Base-by-base conservation (phyloP, 2,888 invertebrate species). In the Synanthedon vespiformis region DNA sequence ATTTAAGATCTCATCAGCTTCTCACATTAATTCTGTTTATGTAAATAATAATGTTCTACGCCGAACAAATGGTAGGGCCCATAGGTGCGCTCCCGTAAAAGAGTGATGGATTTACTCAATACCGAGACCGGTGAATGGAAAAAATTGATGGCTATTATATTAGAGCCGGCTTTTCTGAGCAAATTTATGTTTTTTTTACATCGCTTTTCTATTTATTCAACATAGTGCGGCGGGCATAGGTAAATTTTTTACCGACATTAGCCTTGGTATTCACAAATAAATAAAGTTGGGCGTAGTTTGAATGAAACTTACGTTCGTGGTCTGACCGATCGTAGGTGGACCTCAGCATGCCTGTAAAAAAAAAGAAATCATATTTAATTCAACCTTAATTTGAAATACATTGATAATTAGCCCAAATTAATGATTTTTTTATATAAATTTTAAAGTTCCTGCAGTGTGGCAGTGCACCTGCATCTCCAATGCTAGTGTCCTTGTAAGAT, bases 261-360 rank as follows among this genome's bases (percentile, higher is more conserved):
- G 34, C 10, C 6, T 8, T 34, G 6, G 6, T 34, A 34, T 34
- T 34, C 34, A 34, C 34, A 34, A 34, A 34, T 34, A 34, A 34
- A 34, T 34, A 34, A 34, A 34, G 34, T 34, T 34, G 10, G 34
- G 8, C 10, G 34, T 34, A 34, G 34, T 34, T 27, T 34, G 10
- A 34, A 34, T 34, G 34, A 13, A 34, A 81, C 87, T 87, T 61
- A 87, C 87, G 87, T 84, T 87, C 87, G 87, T 87, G 87, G 67
- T 87, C 87, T 71, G 84, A 79, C 54, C 87, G 76, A 61, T 87
- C 87, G 80, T 74, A 87, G 58, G 86, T 84, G 52, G 83, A 78
- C 73, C 87, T 86, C 80, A 87, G 85, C 87, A 87, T 87, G 77
- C 87, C 87, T 87, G 77, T 0, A 54, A 67, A 65, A 54, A 68